phyloP scores from a whole-genome alignment of 2,888 invertebrate genomes.

The Ischnura elegans region DNA sequence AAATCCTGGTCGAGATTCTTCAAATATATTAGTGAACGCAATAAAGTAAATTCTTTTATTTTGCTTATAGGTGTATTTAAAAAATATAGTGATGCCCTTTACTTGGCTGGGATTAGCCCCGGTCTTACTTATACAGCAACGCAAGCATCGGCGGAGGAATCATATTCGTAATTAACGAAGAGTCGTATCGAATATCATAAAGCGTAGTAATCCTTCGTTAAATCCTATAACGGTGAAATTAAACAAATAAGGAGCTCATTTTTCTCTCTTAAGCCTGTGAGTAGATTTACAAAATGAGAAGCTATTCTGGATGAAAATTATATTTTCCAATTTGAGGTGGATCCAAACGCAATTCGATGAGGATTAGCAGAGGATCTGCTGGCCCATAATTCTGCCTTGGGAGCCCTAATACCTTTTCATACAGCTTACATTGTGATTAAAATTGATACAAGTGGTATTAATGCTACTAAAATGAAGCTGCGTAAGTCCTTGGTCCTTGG shows the following conservation, averaged over 20 bases:
- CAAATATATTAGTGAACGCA: no score
- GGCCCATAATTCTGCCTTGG: background rate
- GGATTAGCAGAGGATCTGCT: background rate
- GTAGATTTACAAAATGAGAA: background rate
- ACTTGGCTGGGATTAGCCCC: no score
- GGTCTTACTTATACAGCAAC: background rate
- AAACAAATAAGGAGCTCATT: background rate
- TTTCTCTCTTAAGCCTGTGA: background rate
- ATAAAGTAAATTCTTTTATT: no score
- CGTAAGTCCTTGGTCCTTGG: no score
- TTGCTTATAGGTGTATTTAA: no score
- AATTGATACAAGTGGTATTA: no score
- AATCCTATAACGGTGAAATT: background rate
- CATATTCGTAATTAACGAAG: background rate
- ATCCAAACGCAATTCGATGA: background rate
- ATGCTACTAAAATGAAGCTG: no score
- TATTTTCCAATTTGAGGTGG: background rate
- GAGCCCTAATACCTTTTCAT: background rate
- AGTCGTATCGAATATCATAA: no score
- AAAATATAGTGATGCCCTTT: no score
- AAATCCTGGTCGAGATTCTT: no score
- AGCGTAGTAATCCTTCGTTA: no score
- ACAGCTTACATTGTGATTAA: background rate
- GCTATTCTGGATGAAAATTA: background rate
- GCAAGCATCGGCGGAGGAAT: background rate